Evolutionary conservation across 2,888 invertebrate genomes (phyloP), one percentile per base, ranked within the genome.

Genomic region (Lithodes maja): DNA sequence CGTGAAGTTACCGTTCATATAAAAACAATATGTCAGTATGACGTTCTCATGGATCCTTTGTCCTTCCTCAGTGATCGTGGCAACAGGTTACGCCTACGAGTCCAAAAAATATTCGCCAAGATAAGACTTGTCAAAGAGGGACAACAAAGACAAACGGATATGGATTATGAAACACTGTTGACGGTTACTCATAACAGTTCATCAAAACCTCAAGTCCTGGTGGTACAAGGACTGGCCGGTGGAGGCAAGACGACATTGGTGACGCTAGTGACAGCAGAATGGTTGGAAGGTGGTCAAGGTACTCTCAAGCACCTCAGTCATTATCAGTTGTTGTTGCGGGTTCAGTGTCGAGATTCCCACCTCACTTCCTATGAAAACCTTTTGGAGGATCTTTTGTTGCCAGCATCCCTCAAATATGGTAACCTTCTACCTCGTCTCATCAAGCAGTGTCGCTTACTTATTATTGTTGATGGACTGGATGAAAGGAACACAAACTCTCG

Each of bases 391-490:
- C 79, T 79, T 2, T 1, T 79, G 15, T 17, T 0, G 5, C 7
- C n/a, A 0, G 53, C n/a, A 7, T 79, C 79, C 0, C 49, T 79
- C 7, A 52, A 79, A 15, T 79, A 54, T n/a, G 54, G 79, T 54
- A 54, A 15, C n/a, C 52, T 79, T 15, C 52, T 79, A 2, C 79
- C 79, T 2, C 15, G 53, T n/a, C 52, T 79, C 15, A 17, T 53
- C 3, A 79, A 79, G 54, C 53, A n/a, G 5, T 79, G 52, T 79
- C 53, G 54, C 3, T 12, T 79, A 2, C 1, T 79, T 1, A 54
- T 79, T 1, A 15, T 79, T 12, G 15, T 79, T 79, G 79, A 79
- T 53, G 54, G 79, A 3, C 53, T 79, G 15, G 79, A 79, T 79
- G 79, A 79, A 53, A 52, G 12, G 3, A 79, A 79, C 5, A 15